Conservation (phyloP, 2,113 vertebrate species). For the Cebidichthys violaceus region DNA sequence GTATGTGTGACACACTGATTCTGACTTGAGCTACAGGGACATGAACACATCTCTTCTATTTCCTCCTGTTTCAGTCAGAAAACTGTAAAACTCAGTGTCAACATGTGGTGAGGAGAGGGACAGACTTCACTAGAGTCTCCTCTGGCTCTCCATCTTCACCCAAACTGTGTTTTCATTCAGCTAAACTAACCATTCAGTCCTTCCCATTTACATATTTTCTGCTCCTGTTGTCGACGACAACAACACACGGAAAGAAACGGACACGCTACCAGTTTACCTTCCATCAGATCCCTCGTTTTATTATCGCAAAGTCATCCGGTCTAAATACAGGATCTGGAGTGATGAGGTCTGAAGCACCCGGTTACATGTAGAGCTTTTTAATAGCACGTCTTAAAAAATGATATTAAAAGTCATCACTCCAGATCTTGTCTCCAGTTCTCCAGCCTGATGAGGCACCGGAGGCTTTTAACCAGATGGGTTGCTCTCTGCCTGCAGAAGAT, state of each 20-base stretch:
- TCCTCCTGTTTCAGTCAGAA: not conserved
- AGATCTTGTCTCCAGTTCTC: slow-evolving; percentile 4
- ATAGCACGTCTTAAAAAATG: not conserved
- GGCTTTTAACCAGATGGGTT: no score
- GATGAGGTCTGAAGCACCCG: not conserved
- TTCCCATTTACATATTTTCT: not conserved
- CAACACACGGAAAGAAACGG: not conserved
- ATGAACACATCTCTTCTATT: not conserved
- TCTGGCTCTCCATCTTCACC: slow-evolving; percentile 8
- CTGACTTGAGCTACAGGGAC: not conserved
- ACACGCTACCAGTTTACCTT: slow-evolving; percentile 4
- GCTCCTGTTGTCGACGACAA: not conserved
- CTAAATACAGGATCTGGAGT: slow-evolving; percentile 4
- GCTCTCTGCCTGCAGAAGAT: not conserved
- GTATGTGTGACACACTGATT: not conserved
- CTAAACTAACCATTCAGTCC: not conserved
- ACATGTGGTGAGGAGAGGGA: slow-evolving; percentile 11
- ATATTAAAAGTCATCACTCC: slow-evolving; percentile 10
- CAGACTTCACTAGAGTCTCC: not conserved
- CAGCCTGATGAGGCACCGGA: not conserved
- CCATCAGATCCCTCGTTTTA: slow-evolving; percentile 21
- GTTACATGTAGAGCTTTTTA: not conserved
- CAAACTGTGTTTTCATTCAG: not conserved
- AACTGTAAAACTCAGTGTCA: not conserved
- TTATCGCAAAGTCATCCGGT: slow-evolving; percentile 12